Evolutionary conservation across 2,797 vertebrate genomes (phyloP).

Genomic region (Macropus fuliginosus): DNA sequence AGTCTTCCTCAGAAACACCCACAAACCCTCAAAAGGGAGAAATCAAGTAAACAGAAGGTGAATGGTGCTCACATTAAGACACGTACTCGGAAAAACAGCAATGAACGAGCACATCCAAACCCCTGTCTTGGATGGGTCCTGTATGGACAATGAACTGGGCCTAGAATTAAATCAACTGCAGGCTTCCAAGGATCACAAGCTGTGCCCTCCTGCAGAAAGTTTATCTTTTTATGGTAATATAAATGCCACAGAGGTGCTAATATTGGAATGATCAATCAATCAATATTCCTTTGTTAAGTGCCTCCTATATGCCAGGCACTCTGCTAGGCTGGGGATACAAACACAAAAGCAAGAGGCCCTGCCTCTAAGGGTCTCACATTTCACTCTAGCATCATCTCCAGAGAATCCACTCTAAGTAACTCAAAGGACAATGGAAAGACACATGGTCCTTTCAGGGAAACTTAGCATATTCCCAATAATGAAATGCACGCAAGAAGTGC

Average conservation of each 20-base stretch:
- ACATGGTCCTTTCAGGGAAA: not conserved
- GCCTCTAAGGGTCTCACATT: not conserved
- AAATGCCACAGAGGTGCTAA: not conserved
- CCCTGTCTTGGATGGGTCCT: not conserved
- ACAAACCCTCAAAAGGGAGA: not conserved
- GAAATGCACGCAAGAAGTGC: not conserved
- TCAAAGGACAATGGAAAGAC: not conserved
- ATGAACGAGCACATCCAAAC: not conserved
- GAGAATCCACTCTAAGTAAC: not conserved
- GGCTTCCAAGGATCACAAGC: not conserved
- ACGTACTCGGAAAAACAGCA: not conserved
- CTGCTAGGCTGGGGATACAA: not conserved
- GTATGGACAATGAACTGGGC: not conserved
- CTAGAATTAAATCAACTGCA: not conserved
- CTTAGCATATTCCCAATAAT: not conserved
- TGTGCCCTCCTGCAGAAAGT: not conserved
- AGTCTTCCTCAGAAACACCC: not conserved
- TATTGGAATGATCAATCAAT: not conserved
- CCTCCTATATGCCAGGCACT: not conserved
- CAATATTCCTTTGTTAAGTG: not conserved
- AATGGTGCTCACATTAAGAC: not conserved
- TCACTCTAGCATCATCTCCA: not conserved
- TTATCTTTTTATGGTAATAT: not conserved
- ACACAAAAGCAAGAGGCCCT: not conserved
- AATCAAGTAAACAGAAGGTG: not conserved